phyloP scores from a whole-genome alignment of 2,888 invertebrate genomes.

The Dicyrtomina minuta region DNA sequence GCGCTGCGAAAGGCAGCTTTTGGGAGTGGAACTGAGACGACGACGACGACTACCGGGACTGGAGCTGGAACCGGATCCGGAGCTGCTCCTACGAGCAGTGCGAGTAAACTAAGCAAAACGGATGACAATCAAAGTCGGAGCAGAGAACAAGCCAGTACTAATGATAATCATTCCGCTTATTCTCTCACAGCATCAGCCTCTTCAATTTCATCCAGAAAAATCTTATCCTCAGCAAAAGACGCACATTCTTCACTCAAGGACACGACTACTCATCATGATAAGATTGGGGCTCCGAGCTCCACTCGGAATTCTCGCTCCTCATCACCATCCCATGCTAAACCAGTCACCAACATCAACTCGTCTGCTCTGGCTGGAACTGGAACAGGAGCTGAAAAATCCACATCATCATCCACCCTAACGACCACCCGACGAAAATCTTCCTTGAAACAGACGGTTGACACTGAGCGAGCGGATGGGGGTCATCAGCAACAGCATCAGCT shows the following conservation, averaged over 20 bases:
- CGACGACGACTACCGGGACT: constrained; percentile 23
- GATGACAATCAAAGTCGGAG: not conserved
- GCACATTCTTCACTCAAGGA: too few relatives aligned
- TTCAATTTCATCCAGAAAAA: not conserved
- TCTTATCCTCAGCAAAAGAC: constrained; percentile 11
- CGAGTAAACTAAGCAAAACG: not conserved
- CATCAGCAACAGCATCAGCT: too few relatives aligned
- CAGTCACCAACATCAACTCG: too few relatives aligned
- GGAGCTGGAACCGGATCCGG: too few relatives aligned
- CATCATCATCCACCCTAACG: constrained; percentile 21
- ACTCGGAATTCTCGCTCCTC: too few relatives aligned
- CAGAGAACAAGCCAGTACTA: constrained; percentile 6
- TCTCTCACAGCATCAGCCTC: too few relatives aligned
- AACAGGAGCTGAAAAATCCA: not conserved
- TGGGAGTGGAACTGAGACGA: constrained; percentile 30
- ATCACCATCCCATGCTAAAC: too few relatives aligned
- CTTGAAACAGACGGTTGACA: not conserved
- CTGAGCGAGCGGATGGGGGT: not conserved
- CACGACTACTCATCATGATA: too few relatives aligned
- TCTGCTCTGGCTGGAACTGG: too few relatives aligned
- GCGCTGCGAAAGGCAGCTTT: constrained; percentile 41
- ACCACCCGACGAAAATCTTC: not conserved
- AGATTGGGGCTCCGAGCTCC: too few relatives aligned
- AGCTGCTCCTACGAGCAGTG: too few relatives aligned
- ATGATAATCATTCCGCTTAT: constrained; percentile 13